Evolutionary conservation across 2,888 invertebrate genomes (phyloP).

Genomic region (Leptopilina syphax): DNA sequence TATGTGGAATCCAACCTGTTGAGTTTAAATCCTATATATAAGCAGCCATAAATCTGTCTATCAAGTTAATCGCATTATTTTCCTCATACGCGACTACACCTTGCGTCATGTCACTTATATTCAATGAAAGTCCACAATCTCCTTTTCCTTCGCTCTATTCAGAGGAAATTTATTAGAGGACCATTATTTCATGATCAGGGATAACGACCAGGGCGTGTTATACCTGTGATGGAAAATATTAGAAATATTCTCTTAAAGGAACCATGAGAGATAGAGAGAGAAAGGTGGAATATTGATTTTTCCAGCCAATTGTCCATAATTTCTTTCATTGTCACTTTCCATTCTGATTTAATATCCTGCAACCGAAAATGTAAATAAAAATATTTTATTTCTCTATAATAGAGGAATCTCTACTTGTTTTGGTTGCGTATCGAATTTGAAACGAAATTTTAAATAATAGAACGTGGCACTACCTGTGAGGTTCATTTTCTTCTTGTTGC

Average conservation of each 20-base stretch:
- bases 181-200: slow-evolving; percentile 40
- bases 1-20: slow-evolving; percentile 64
- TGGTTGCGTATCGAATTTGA: too few relatives aligned
- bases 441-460: too few relatives aligned
- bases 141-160: slow-evolving; percentile 5
- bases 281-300: slow-evolving; percentile 24
- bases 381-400: too few relatives aligned
- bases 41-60: slow-evolving; percentile 66
- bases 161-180: slow-evolving; percentile 30
- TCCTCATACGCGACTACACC: slow-evolving; percentile 30
- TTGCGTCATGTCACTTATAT: slow-evolving; percentile 34
- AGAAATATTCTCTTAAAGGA: neutral
- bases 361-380: too few relatives aligned
- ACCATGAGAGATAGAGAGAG: neutral
- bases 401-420: too few relatives aligned
- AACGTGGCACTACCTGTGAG: too few relatives aligned
- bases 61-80: slow-evolving; percentile 70
- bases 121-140: slow-evolving; percentile 21
- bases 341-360: slow-evolving; percentile 16
- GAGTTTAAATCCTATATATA: slow-evolving; percentile 67
- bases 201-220: slow-evolving; percentile 35
- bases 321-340: slow-evolving; percentile 12
- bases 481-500: too few relatives aligned
- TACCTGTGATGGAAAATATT: slow-evolving; percentile 25
- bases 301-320: slow-evolving; percentile 32